Percentiles rank a stretch among this genome's conserved stretches.
Evolutionary conservation across 2,797 vertebrate species (phyloP).

Genomic region (Sternotherus odoratus): DNA sequence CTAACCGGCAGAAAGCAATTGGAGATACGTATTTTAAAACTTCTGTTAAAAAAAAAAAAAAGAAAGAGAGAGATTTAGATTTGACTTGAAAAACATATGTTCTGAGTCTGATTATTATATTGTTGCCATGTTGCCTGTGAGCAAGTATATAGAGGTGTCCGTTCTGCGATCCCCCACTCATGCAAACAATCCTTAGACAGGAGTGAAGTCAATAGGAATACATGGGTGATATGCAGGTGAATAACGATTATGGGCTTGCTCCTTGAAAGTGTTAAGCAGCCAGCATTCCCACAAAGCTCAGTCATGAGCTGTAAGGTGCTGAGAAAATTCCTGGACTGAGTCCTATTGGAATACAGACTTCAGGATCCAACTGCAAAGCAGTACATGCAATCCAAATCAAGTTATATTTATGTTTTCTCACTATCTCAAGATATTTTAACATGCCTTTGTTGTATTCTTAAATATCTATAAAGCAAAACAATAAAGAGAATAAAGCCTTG

Average conservation of each 20-base stretch:
- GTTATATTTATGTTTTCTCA: background rate
- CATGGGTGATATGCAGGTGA: background rate
- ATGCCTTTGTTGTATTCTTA: constrained; percentile 13
- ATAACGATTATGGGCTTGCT: constrained; percentile 5
- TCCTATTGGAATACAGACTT: background rate
- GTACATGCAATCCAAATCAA: background rate
- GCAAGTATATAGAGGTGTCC: background rate
- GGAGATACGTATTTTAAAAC: background rate
- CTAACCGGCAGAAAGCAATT: background rate
- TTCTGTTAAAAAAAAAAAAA: background rate
- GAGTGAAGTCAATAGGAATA: background rate
- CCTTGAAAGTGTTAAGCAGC: background rate
- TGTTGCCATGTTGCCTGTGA: background rate
- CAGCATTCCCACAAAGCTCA: background rate
- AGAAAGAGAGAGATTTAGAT: background rate
- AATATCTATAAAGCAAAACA: constrained; percentile 14
- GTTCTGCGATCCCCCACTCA: background rate
- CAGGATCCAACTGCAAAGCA: background rate
- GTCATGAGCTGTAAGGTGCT: background rate
- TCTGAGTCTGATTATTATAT: background rate
- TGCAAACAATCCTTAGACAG: background rate
- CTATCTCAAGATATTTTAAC: constrained; percentile 22
- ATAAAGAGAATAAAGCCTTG: constrained; percentile 35
- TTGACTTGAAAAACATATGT: background rate
- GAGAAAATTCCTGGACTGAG: background rate